Base-by-base conservation (phyloP, 2,113 vertebrate genomes). In the Canis aureus region DNA sequence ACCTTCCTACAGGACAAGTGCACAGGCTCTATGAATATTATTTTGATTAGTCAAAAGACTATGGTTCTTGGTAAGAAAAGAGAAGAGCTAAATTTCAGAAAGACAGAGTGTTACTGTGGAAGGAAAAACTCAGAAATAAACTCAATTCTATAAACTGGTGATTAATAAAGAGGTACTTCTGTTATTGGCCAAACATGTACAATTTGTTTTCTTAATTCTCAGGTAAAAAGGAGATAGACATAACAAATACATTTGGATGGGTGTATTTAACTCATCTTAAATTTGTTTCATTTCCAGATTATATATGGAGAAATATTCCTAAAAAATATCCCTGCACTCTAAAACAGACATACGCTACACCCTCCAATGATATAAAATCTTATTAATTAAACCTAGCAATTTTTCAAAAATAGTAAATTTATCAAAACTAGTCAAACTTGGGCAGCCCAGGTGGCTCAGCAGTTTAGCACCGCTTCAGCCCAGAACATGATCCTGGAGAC, bases 321-420 rank as follows among this genome's bases (percentile, higher is more conserved):
- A 27, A 89, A 92, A 88, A 89, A 67, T 23, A 27, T 32, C 79
- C 74, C 51, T 80, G 71, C 19, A 32, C 9, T 69, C 81, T 82
- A 59, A 76, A 17, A 71, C 15, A 43, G 25, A 91, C 22, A 90
- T 32, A 43, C 23, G 17, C 57, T n/a, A 15, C 27, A 22, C 13
- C 23, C 62, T 89, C 73, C 19, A 53, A 38, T n/a, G 51, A 93
- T 51, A 43, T 20, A 43, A 86, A 93, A 71, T 29, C 35, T 88
- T 82, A 43, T 35, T 80, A 64, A 67, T 38, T 53, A 86, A 90
- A 91, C 66, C 59, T 12, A 76, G 29, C 2, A 91, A 76, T 91
- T 86, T 93, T 71, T 88, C 53, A 81, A 62, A 90, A 94, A 87
- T 67, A 76, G 32, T 55, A 60, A 87, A 69, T 62, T 82, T 95